Evolutionary conservation across 2,888 invertebrate species (phyloP), one percentile per base, ranked within the genome.

Genomic region (Dolichomitus sp.): DNA sequence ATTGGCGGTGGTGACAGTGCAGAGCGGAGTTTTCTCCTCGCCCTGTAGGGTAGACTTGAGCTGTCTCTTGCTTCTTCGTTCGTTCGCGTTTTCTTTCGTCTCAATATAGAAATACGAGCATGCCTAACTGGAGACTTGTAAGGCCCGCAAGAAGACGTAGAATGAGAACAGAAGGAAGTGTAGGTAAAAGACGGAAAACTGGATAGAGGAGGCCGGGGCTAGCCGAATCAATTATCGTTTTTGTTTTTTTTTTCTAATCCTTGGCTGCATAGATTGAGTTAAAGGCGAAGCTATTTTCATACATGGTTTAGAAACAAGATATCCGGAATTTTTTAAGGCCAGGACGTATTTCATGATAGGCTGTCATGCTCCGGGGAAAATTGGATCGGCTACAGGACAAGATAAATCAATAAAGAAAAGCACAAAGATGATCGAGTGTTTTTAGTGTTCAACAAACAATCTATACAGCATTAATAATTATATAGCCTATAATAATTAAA

Each of bases 51-150:
- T 69, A 45, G 27, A 54, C 37, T 57, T 48, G 30, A 27, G 68
- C 48, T 45, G 27, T 65, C 19, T 63, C 52, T 42, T 80, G 30
- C 66, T 66, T 61, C 63, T 70, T 27, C 45, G 69, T 30, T 33
- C 65, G 68, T 45, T 40, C 52, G 19, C 30, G 19, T 66, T 57
- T 65, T 85, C 84, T 70, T 77, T 48, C 54, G 65, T 76, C 59
- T 42, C 63, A 54, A 59, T 61, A 77, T 57, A 81, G 54, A 80
- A 74, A 19, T 77, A 73, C 70, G 81, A 50, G 42, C 72, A 52
- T 80, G 75, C 66, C 63, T 45, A 75, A 74, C 70, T 61, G 61
- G 17, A 79, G 65, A 83, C 82, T 81, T 80, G 76, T 77, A 57
- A 61, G 70, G 17, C 27, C 27, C 17, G 61, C 11, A 12, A 52